Conservation (phyloP, 1,140 invertebrate genomes). For the Tetranychus cinnabarinus region DNA sequence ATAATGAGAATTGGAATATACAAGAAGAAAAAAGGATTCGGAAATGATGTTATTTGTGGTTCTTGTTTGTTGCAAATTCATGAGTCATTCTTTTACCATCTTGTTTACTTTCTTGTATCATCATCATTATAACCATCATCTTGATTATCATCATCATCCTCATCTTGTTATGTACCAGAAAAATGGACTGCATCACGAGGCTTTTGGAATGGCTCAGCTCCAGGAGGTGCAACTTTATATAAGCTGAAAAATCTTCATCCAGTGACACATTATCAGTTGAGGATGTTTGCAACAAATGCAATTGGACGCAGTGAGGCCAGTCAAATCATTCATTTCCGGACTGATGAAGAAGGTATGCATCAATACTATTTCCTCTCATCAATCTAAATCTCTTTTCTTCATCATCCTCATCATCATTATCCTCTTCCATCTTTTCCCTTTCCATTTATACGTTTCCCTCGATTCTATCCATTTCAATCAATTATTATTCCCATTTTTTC, state of each 20-base stretch:
- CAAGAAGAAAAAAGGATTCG: too few relatives aligned
- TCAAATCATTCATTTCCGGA: conserved; percentile 56
- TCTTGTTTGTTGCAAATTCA: too few relatives aligned
- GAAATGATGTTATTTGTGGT: too few relatives aligned
- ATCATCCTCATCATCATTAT: not conserved
- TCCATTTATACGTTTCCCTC: too few relatives aligned
- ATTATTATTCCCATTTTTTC: too few relatives aligned
- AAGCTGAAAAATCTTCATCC: conserved; percentile 50
- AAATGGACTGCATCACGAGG: not conserved
- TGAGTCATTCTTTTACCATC: too few relatives aligned
- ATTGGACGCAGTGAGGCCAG: conserved; percentile 79
- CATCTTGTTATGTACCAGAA: not conserved
- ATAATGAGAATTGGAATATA: too few relatives aligned
- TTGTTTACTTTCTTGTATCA: too few relatives aligned
- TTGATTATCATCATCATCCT: too few relatives aligned
- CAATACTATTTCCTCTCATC: not conserved
- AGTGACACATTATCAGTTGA: conserved; percentile 79
- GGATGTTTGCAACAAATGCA: conserved; percentile 85
- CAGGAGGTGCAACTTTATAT: not conserved
- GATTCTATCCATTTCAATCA: too few relatives aligned
- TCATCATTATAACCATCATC: too few relatives aligned
- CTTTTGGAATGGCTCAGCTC: not conserved
- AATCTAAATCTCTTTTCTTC: not conserved
- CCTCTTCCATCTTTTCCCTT: too few relatives aligned
- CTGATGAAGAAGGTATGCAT: conserved; percentile 39